Evolutionary conservation across 1,140 invertebrate species (phyloP), one percentile per base, ranked within the genome.

Genomic region (Procambarus virginalis): DNA sequence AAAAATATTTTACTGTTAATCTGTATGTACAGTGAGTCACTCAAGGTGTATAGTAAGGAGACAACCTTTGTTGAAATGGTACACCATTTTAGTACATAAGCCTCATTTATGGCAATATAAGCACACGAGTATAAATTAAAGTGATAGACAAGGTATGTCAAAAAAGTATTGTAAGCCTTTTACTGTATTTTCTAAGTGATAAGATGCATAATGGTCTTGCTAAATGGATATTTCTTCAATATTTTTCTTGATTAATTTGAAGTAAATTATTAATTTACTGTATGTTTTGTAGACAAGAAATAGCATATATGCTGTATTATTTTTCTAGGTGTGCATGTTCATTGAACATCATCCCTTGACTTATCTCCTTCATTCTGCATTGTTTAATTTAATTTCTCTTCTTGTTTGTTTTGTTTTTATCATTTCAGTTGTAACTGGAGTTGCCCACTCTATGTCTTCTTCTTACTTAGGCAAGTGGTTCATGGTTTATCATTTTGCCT

Each of bases 321-420:
- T 82, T 82, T 82, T 68, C 68, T 64, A 46, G 34, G 12, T 68
- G 46, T 82, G 80, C 80, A 82, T 82, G 80, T 68, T 68, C 80
- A 82, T 9, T 82, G 22, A 82, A 68, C 80, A 64, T 68, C 80
- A 82, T 73, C 60, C 80, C 80, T 55, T 68, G 80, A 82, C 80
- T 68, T 60, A 68, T 82, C n/a, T 88, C 70, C 68, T 34, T 75
- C 78, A 75, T 75, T 81, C 68, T 88, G 86, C 60, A 88, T 81
- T 88, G 81, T 90, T 85, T 90, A 90, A 85, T 90, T 86, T 90
- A 86, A 85, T 86, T 90, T 81, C 89, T 90, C 89, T 85, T 90
- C 83, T 85, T 90, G 89, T 90, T 90, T 90, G 89, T 90, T 90
- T 90, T 90, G 89, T 90, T 90, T 86, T 90, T 90, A 90, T 90